Percentiles rank a stretch among this genome's conserved stretches.
These are phyloP conservation scores for Andrena praecox DNA, from an alignment of 2,888 invertebrate species.

Conservation along the genomic window DNA sequence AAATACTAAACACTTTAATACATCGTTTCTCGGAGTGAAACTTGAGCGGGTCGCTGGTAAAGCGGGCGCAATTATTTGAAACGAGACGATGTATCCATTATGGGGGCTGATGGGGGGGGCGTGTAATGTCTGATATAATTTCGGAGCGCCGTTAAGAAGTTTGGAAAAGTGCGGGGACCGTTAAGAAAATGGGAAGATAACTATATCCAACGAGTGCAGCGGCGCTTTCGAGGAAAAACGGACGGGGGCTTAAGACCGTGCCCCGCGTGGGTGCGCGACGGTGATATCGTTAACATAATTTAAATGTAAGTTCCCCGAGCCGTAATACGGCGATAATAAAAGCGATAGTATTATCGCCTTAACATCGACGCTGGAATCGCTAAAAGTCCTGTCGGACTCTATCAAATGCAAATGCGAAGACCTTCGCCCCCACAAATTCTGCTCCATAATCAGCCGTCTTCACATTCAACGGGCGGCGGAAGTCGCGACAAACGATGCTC, in stretches of 20 bases:
- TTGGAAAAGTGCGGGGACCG: conserved; percentile 49
- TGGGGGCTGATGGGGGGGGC: neutral
- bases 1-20: neutral
- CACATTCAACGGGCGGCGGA: too few relatives aligned
- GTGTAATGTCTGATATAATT: conserved; percentile 42
- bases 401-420: conserved; percentile 19
- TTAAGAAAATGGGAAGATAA: conserved; percentile 60
- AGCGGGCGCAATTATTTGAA: conserved; percentile 16
- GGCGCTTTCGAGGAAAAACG: neutral
- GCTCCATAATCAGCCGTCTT: neutral
- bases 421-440: neutral
- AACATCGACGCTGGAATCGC: conserved; percentile 43
- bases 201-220: conserved; percentile 42
- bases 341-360: conserved; percentile 35
- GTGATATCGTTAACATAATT: conserved; percentile 55
- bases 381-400: conserved; percentile 25
- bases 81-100: conserved; percentile 16
- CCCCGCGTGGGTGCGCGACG: conserved; percentile 3
- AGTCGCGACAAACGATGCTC: too few relatives aligned
- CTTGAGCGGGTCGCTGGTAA: neutral
- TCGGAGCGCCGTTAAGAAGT: conserved; percentile 45
- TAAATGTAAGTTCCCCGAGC: conserved; percentile 35
- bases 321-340: conserved; percentile 51
- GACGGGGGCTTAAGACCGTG: conserved; percentile 12
- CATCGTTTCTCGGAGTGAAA: neutral